These are phyloP conservation scores for Oscheius sp. DNA, from an alignment of 2,888 invertebrate genomes.

Conservation along the genomic window DNA sequence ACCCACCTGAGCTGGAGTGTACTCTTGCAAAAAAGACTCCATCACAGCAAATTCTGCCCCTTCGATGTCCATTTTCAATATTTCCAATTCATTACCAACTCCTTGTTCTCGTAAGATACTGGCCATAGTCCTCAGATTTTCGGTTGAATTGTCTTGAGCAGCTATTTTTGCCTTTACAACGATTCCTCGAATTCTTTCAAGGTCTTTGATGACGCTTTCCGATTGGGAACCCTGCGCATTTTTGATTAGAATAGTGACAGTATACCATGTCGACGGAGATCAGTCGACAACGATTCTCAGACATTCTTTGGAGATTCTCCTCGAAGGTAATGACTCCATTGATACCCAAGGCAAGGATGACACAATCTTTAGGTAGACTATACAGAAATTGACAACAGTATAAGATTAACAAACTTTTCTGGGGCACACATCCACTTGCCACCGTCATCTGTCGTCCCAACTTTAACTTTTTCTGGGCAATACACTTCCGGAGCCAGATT, in stretches of 20 bases:
- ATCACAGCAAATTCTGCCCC: not conserved
- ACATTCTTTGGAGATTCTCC: not conserved
- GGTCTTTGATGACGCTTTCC: not conserved
- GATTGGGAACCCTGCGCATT: not conserved
- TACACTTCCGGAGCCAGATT: conserved; percentile 32
- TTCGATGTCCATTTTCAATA: conserved; percentile 4
- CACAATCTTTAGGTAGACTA: conserved; percentile 5
- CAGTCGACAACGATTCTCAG: conserved; percentile 3
- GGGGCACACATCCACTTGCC: conserved; percentile 45
- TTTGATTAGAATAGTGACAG: not conserved
- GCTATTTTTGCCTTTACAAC: conserved; percentile 1
- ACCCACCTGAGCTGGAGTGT: not conserved
- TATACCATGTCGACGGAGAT: not conserved
- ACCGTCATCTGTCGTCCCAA: conserved; percentile 42
- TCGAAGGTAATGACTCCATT: conserved; percentile 7
- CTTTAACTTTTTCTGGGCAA: conserved; percentile 39
- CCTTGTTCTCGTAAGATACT: not conserved
- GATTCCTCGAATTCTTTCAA: not conserved
- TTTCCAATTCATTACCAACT: not conserved
- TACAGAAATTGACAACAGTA: not conserved
- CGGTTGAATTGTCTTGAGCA: too few relatives aligned
- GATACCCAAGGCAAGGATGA: conserved; percentile 1
- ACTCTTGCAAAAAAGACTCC: not conserved
- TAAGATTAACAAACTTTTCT: not conserved
- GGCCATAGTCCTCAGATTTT: not conserved